A percentile compares a stretch with the other conserved stretches of the same genome.
phyloP scores from a whole-genome alignment of 2,888 invertebrate genomes.

The Volucella inflata region DNA sequence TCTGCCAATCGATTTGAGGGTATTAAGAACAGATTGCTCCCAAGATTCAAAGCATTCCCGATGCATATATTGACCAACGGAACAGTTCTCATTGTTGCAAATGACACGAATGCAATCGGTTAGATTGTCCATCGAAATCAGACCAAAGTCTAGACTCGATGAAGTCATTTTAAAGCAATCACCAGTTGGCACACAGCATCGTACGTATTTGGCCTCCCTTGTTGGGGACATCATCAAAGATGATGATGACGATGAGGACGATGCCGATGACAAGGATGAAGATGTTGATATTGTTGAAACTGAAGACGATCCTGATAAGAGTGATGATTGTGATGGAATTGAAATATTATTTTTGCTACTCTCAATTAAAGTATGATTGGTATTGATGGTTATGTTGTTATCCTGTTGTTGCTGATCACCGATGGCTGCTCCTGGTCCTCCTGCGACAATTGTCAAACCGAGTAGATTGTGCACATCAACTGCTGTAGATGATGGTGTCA shows the following conservation, averaged over 20 bases:
- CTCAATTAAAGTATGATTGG: constrained; percentile 22
- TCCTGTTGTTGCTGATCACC: constrained; percentile 70
- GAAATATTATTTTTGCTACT: constrained; percentile 51
- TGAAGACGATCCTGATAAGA: constrained; percentile 3
- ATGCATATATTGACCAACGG: constrained; percentile 96
- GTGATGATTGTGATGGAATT: constrained; percentile 21
- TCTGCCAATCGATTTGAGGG: constrained; percentile 94
- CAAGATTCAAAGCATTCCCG: constrained; percentile 97
- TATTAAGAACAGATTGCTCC: constrained; percentile 95
- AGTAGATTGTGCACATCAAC: constrained; percentile 83
- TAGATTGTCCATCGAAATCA: constrained; percentile 88
- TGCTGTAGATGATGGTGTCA: constrained; percentile 74
- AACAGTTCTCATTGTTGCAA: constrained; percentile 97
- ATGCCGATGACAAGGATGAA: constrained; percentile 34
- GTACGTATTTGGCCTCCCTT: constrained; percentile 81
- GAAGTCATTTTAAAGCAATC: constrained; percentile 89
- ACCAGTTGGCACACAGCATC: constrained; percentile 92
- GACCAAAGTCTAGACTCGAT: constrained; percentile 83
- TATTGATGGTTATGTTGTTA: constrained; percentile 29
- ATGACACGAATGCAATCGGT: constrained; percentile 93
- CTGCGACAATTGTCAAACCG: constrained; percentile 49
- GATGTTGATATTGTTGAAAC: constrained; percentile 37
- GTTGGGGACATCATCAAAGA: constrained; percentile 79
- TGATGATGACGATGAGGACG: constrained; percentile 51
- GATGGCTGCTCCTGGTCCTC: constrained; percentile 37